Evolutionary conservation across 2,797 vertebrate genomes (phyloP).

Genomic region (Melanogrammus aeglefinus): DNA sequence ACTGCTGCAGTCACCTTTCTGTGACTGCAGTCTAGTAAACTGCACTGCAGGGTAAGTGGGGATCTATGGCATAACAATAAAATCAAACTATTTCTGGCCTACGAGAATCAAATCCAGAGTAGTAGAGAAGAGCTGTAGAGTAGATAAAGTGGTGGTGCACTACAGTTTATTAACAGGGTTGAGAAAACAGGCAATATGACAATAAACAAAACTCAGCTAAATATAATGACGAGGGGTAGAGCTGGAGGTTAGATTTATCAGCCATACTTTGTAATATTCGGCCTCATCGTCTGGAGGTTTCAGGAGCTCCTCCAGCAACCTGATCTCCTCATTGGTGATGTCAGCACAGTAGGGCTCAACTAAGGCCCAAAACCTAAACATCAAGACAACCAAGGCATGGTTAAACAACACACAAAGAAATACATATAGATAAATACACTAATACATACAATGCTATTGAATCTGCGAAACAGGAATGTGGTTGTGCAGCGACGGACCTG

Average conservation of each 20-base stretch:
- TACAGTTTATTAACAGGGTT: too few species aligned
- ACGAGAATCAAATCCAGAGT: too few species aligned
- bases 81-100: too few species aligned
- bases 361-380: slow-evolving; percentile 91
- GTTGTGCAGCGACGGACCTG: slow-evolving; percentile 72
- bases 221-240: background rate
- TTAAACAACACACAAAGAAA: background rate
- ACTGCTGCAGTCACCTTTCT: too few species aligned
- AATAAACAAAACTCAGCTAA: too few species aligned
- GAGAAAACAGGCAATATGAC: too few species aligned
- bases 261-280: slow-evolving; percentile 91
- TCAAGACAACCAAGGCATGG: background rate
- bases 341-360: slow-evolving; percentile 97
- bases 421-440: background rate
- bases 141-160: too few species aligned
- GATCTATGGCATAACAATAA: too few species aligned
- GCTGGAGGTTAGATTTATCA: background rate
- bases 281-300: slow-evolving; percentile 94
- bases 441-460: background rate
- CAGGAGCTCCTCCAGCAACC: slow-evolving; percentile 92
- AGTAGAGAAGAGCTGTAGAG: too few species aligned
- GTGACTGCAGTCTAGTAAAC: too few species aligned
- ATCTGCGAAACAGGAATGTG: background rate
- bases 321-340: slow-evolving; percentile 93
- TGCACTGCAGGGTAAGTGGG: too few species aligned